phyloP scores from a whole-genome alignment of 1,140 invertebrate species.

The Pristionchus pacificus region DNA sequence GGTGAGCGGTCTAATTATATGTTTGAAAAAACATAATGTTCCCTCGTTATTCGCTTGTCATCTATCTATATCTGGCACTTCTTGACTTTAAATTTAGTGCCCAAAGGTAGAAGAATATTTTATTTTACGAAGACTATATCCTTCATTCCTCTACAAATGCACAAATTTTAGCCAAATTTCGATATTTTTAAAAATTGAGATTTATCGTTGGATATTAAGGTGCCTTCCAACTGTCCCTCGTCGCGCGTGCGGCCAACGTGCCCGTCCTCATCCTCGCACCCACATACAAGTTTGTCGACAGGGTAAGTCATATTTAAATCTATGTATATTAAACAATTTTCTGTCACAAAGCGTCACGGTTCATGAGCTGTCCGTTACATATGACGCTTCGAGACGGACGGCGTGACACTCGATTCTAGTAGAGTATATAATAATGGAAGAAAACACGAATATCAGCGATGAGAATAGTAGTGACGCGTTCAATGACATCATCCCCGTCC shows the following conservation, averaged over 20 bases:
- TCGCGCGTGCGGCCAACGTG: conserved; percentile 28
- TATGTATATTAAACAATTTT: background rate
- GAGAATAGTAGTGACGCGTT: background rate
- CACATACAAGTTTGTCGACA: conserved; percentile 38
- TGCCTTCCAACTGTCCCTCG: conserved; percentile 23
- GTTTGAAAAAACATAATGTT: no score
- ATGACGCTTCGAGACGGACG: conserved; percentile 10
- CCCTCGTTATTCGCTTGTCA: no score
- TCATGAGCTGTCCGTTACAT: conserved; percentile 1
- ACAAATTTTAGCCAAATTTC: no score
- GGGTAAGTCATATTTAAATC: conserved; percentile 25
- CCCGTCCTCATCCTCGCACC: conserved; percentile 31
- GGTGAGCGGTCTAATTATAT: no score
- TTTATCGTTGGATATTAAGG: conserved; percentile 22
- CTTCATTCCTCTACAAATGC: no score
- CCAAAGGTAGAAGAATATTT: no score
- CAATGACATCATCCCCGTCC: conserved; percentile 3
- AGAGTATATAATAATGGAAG: conserved; percentile 5
- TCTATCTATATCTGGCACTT: no score
- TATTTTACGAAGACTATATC: no score
- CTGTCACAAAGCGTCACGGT: conserved; percentile 4
- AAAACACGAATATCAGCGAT: conserved; percentile 5
- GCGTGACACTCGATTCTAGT: conserved; percentile 16
- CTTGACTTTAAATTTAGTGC: no score
- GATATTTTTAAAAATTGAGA: no score